Percentiles rank a stretch among this genome's conserved stretches.
Evolutionary conservation across 1,140 invertebrate species (phyloP).

Genomic region (Drosophila eugracilis): DNA sequence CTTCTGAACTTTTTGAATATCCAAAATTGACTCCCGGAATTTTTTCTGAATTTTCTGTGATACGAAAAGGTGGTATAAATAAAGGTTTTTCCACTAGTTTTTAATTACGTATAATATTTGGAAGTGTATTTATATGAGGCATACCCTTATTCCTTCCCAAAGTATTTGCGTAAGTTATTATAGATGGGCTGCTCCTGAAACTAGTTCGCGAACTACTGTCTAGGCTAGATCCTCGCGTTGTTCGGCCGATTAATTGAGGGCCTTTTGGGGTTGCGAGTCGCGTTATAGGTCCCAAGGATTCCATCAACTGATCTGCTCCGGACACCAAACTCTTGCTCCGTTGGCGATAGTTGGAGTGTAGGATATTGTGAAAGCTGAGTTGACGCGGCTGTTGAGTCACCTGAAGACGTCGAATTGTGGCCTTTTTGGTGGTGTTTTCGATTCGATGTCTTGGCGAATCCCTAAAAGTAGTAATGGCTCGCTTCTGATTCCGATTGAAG

Average conservation of each 20-base stretch:
- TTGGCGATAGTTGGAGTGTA: slow-evolving; percentile 46
- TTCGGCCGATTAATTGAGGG: neutral
- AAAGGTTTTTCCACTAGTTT: too few species aligned
- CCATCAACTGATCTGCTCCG: neutral
- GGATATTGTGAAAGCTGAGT: slow-evolving; percentile 34
- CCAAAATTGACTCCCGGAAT: neutral
- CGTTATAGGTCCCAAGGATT: neutral
- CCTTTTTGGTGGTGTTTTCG: neutral
- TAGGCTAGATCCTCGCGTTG: slow-evolving; percentile 1
- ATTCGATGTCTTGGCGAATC: neutral
- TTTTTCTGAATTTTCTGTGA: neutral
- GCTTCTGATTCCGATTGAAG: slow-evolving; percentile 32
- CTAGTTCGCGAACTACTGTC: slow-evolving; percentile 4
- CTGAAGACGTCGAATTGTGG: neutral
- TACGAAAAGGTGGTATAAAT: neutral
- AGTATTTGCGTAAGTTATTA: neutral
- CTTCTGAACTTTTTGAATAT: too few species aligned
- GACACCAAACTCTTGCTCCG: slow-evolving; percentile 15
- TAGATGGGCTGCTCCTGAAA: neutral
- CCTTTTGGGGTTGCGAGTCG: neutral
- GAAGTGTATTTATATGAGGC: too few species aligned
- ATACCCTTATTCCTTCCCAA: neutral
- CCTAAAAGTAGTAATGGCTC: neutral
- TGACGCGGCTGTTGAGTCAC: neutral
- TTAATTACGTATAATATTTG: too few species aligned